Percentiles rank a stretch among this genome's conserved stretches.
Evolutionary conservation across 2,888 invertebrate species (phyloP).

Genomic region (Epistrophe eligans): DNA sequence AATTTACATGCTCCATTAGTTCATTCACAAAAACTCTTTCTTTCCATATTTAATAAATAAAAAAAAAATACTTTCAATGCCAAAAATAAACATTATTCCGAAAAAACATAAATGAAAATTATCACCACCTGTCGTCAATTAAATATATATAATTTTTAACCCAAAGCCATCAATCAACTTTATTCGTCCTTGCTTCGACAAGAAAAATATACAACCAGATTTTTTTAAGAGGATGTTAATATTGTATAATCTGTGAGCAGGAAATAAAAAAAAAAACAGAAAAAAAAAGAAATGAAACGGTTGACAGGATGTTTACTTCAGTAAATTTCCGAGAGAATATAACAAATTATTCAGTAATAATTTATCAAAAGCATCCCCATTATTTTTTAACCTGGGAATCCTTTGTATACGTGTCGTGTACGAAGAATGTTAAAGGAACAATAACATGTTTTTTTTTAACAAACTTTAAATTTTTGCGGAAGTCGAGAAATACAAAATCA

Average conservation of each 20-base stretch:
- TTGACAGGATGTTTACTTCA: constrained; percentile 8
- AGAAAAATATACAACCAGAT: neutral
- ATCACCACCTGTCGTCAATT: neutral
- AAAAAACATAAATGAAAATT: neutral
- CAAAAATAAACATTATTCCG: too few relatives aligned
- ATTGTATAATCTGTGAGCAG: neutral
- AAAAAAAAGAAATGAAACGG: neutral
- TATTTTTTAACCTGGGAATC: neutral
- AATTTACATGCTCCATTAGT: too few relatives aligned
- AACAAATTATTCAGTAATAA: constrained; percentile 17
- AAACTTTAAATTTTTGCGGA: constrained; percentile 9
- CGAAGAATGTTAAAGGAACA: neutral
- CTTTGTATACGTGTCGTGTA: neutral
- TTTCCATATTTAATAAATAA: too few relatives aligned
- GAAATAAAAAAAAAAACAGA: neutral
- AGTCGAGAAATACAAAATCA: constrained; percentile 1
- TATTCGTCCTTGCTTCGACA: constrained; percentile 17
- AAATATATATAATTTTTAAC: neutral
- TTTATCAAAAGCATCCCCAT: constrained; percentile 6
- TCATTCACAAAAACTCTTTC: too few relatives aligned
- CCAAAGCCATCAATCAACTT: neutral
- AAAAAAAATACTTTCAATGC: too few relatives aligned
- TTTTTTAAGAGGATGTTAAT: neutral
- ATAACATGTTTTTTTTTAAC: neutral
- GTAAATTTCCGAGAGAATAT: neutral